Percentiles rank a stretch among this genome's conserved stretches.
phyloP scores from a whole-genome alignment of 2,797 vertebrate genomes.

The Masticophis lateralis region DNA sequence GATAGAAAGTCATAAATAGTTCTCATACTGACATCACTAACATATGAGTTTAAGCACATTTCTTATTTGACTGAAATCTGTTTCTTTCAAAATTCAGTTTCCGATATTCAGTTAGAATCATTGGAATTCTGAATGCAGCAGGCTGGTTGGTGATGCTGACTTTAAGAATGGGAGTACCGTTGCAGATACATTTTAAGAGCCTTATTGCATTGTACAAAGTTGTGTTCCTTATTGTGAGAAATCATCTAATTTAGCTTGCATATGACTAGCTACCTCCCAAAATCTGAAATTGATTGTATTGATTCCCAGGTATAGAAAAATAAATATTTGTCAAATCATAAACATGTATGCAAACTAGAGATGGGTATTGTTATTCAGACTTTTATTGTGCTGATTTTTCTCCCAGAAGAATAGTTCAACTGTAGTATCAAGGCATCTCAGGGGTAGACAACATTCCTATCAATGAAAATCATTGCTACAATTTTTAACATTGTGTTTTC shows the following conservation, averaged over 20 bases:
- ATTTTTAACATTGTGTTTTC: background rate
- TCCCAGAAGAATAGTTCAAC: background rate
- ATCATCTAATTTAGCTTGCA: slow-evolving; percentile 16
- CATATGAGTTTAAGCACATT: slow-evolving; percentile 38
- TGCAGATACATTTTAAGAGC: slow-evolving; percentile 50
- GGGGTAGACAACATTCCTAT: background rate
- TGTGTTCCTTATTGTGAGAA: slow-evolving; percentile 29
- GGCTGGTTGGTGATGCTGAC: slow-evolving; percentile 47
- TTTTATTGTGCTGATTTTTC: background rate
- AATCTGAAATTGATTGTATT: slow-evolving; percentile 65
- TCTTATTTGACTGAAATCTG: slow-evolving; percentile 72
- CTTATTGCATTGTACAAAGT: slow-evolving; percentile 36
- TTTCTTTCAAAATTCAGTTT: slow-evolving; percentile 76
- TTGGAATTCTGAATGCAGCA: slow-evolving; percentile 68
- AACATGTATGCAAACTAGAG: slow-evolving; percentile 28
- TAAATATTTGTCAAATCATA: slow-evolving; percentile 29
- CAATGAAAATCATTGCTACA: background rate
- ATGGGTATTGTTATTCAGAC: background rate
- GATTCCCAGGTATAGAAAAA: slow-evolving; percentile 34
- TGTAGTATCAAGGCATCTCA: background rate
- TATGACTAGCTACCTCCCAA: slow-evolving; percentile 60
- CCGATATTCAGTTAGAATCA: slow-evolving; percentile 4
- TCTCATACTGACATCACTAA: slow-evolving; percentile 53
- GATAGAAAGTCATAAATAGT: slow-evolving; percentile 54
- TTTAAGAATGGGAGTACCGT: slow-evolving; percentile 44